Base-by-base conservation (phyloP, 2,888 invertebrate genomes). In the Eutolmus rufibarbis region DNA sequence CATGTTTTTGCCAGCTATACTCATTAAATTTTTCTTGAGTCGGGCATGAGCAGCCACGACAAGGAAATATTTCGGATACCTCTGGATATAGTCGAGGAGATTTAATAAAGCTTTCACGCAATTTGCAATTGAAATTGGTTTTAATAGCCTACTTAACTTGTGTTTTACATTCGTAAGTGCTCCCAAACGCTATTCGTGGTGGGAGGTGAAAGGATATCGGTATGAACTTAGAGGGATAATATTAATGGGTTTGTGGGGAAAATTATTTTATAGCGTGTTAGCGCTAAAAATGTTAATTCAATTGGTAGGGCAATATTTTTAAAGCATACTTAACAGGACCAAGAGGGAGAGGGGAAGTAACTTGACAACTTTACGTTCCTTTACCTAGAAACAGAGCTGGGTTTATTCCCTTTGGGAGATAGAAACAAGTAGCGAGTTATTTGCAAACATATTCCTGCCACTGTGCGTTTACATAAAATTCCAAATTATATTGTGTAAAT, bases 101-200 rank as follows among this genome's bases (percentile, higher is more conserved):
- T 66, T 66, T 66, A 66, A 28, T 66, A 66, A 79, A 79, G 23
- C 79, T 46, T 79, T 51, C 79, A 34, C 37, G 37, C 37, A 76
- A 66, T 82, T 82, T 82, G 82, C 82, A 82, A 82, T 82, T 82
- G 57, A 82, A 82, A 82, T 82, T 19, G 34, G 28, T 37, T 82
- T 82, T 82, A 57, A 82, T 82, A n/a, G 82, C 34, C 23, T 37
- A 19, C 82, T 82, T 82, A 82, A 82, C 82, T 82, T n/a, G 23
- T 66, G 23, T 57, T 82, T 82, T 57, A 82, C 82, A 82, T 57
- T 82, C 57, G 82, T 37, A 82, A 82, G 56, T 82, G 23, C 56
- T 16, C n/a, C 66, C 23, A 9, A 28, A 28, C 28, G 28, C 28
- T 19, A 28, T 66, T 66, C 66, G 23, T 19, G 57, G 19, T 23